Evolutionary conservation across 1,140 invertebrate species (phyloP), one percentile per base, ranked within the genome.

Genomic region (Dendroctonus valens): DNA sequence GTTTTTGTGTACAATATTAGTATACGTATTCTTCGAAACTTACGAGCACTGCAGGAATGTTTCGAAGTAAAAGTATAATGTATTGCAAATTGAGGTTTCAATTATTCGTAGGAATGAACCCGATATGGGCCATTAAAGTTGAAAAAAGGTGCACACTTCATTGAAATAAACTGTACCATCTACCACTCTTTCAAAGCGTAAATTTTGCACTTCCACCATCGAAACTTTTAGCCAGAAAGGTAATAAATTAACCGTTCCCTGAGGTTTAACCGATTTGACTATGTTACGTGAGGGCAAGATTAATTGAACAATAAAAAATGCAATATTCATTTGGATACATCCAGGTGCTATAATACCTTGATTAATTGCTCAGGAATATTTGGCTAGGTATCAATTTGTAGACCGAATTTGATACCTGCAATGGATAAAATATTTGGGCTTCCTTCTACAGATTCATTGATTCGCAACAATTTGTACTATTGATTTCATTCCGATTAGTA

Each of bases 201-300:
- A 51, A 51, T 51, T 51, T 51, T 15, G 11, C 9, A 51, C 15
- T 8, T 15, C 50, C 26, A 51, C 8, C 50, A 26, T 26, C 26
- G 26, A 26, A 26, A 26, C 26, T 26, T 55, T 41, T 55, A 40
- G 37, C 53, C 38, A 15, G 39, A 39, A 9, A 55, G 7, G 11
- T 40, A 39, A 55, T 55, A 55, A 55, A 55, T 55, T 41, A 41
- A 7, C 39, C 11, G 11, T 37, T 41, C 53, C 53, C 11, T 55
- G 37, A 55, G 37, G 41, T 55, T 40, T 55, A 55, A 41, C 15
- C 39, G 4, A 55, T 55, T 55, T 55, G 41, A 55, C 39, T 55
- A 55, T 55, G 39, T 55, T 55, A 55, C 53, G 50, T 52, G 50
- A 52, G 50, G 50, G 50, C 50, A 52, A 52, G 26, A 26, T 26